Conservation (phyloP, 2,113 vertebrate genomes). For the Gnathonemus longibarbis region DNA sequence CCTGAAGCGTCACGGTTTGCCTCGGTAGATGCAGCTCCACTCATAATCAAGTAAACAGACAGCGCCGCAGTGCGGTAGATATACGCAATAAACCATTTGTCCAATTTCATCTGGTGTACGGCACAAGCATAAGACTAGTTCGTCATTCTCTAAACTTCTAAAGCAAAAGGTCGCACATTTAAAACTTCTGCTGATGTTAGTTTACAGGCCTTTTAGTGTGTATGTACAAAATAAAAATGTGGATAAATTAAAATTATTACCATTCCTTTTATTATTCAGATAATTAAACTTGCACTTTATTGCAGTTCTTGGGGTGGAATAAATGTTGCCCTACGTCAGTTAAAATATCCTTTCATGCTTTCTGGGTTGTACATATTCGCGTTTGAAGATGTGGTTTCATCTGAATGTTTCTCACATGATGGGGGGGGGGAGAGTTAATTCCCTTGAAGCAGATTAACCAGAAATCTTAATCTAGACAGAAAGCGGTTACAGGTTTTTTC, state of each 20-base stretch:
- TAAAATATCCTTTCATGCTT: neutral
- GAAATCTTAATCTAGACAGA: neutral
- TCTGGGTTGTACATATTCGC: neutral
- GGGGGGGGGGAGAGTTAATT: neutral
- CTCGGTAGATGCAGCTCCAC: neutral
- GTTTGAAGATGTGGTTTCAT: neutral
- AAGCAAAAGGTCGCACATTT: neutral
- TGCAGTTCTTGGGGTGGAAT: neutral
- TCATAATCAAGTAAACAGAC: neutral
- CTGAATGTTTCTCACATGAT: neutral
- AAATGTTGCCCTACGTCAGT: neutral
- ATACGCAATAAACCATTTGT: constrained; percentile 28
- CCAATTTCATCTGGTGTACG: neutral
- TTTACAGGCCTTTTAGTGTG: neutral
- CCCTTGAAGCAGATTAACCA: neutral
- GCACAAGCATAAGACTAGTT: neutral
- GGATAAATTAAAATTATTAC: constrained; percentile 30
- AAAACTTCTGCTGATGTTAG: neutral
- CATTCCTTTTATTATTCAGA: constrained; percentile 27
- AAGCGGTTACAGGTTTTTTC: neutral
- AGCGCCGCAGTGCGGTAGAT: neutral
- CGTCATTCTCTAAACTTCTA: neutral
- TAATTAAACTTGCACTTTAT: constrained; percentile 24
- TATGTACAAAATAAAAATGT: neutral
- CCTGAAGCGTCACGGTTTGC: neutral